Base-by-base conservation (phyloP, 2,888 invertebrate genomes). In the Amiota minor region DNA sequence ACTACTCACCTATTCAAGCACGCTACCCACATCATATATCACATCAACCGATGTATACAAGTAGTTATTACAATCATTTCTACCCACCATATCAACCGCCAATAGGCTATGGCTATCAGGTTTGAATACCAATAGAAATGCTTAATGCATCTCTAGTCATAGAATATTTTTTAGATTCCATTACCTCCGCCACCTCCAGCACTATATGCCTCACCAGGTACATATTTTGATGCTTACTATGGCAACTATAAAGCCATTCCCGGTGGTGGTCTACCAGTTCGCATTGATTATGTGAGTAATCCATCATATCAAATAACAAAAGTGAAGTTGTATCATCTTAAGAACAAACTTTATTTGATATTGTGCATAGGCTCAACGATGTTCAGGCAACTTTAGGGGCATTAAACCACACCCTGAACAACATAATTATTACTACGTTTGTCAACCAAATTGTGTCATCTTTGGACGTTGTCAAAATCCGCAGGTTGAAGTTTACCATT, bases 401-500 rank as follows among this genome's bases (percentile, higher is more conserved):
- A 79, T 90, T 8, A 88, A 86, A 69, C 78, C 88, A 1, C 90
- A 91, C 79, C 89, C 90, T 18, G 85, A 86, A n/a, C 87, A 89
- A 18, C 81, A 82, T n/a, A 83, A 88, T 53, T 89, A 89, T 71
- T 91, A 91, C 74, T 90, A 90, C 72, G 87, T 91, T 3, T 91
- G 91, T 72, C 88, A 88, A 23, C 80, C 84, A 1, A 84, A 88
- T 72, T 88, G 86, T 55, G 88, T 89, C 0, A 87, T 91, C 49
- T 86, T 90, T 70, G 90, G 89, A 64, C 88, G 89, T 74, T 90
- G 90, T 72, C 86, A 86, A 23, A 81, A 80, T 45, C 78, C 85
- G 1, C 85, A 89, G 77, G 87, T 89, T 74, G 87, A 23, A 53
- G 23, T 16, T 56, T 50, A 9, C 11, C 46, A 12, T 59, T 16